phyloP scores from a whole-genome alignment of 2,888 invertebrate genomes.

The Drosophila meridionalis region DNA sequence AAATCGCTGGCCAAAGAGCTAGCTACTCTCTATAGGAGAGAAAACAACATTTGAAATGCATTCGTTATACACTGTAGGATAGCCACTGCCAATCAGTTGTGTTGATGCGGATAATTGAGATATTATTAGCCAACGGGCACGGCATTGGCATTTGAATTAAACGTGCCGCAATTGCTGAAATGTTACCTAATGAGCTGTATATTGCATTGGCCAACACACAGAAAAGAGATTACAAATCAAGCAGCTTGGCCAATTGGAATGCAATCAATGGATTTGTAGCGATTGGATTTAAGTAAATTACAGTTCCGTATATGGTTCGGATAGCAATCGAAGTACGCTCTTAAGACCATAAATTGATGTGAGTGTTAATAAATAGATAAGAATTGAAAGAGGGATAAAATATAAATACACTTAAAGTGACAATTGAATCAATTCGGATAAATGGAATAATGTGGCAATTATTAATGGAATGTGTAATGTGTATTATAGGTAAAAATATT shows the following conservation, averaged over 20 bases:
- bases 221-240: slow-evolving; percentile 19
- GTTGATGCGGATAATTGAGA: slow-evolving; percentile 68
- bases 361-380: neutral
- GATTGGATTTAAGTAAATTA: neutral
- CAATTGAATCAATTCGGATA: neutral
- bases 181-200: slow-evolving; percentile 62
- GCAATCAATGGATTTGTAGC: slow-evolving; percentile 11
- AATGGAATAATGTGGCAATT: neutral
- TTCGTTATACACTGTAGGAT: slow-evolving; percentile 33
- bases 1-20: slow-evolving; percentile 60
- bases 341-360: neutral
- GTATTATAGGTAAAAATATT: neutral
- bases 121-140: slow-evolving; percentile 66
- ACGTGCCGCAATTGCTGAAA: slow-evolving; percentile 72
- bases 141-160: slow-evolving; percentile 61
- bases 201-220: slow-evolving; percentile 27
- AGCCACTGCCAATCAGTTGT: slow-evolving; percentile 40
- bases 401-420: neutral
- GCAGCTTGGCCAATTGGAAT: slow-evolving; percentile 19
- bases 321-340: neutral
- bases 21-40: slow-evolving; percentile 25
- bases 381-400: neutral
- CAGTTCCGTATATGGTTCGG: neutral
- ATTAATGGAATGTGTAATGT: neutral
- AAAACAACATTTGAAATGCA: slow-evolving; percentile 56